phyloP scores from a whole-genome alignment of 2,797 vertebrate species.

The Tarsius wallacei region DNA sequence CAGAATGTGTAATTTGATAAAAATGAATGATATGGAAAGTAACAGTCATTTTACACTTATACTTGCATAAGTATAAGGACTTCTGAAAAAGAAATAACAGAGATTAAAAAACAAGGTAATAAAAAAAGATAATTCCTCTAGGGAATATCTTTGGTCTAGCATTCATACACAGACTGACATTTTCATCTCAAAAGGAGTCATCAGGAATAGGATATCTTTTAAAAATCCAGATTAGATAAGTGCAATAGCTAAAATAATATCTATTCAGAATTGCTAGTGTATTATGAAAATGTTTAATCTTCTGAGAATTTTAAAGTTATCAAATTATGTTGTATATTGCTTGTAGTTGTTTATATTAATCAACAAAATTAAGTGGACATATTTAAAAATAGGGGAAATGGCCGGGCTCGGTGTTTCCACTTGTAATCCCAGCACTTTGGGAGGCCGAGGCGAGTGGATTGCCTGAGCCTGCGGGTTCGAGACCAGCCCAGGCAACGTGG shows the following conservation, averaged over 20 bases:
- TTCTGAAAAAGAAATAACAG: background rate
- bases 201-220: background rate
- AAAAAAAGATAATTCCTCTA: background rate
- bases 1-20: background rate
- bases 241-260: background rate
- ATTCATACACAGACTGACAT: background rate
- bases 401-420: no score
- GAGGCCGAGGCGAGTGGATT: no score
- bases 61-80: background rate
- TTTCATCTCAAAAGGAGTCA: background rate
- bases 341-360: background rate
- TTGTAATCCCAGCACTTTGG: no score
- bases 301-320: slow-evolving; percentile 57
- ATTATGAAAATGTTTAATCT: background rate
- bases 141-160: background rate
- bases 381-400: background rate
- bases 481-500: no score
- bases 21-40: background rate
- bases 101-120: background rate
- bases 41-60: background rate
- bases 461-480: no score
- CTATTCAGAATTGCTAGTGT: background rate
- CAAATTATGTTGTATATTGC: background rate
- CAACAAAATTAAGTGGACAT: slow-evolving; percentile 1
- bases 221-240: background rate